phyloP scores from a whole-genome alignment of 2,888 invertebrate genomes.

The Drosophila pseudotakahashii region DNA sequence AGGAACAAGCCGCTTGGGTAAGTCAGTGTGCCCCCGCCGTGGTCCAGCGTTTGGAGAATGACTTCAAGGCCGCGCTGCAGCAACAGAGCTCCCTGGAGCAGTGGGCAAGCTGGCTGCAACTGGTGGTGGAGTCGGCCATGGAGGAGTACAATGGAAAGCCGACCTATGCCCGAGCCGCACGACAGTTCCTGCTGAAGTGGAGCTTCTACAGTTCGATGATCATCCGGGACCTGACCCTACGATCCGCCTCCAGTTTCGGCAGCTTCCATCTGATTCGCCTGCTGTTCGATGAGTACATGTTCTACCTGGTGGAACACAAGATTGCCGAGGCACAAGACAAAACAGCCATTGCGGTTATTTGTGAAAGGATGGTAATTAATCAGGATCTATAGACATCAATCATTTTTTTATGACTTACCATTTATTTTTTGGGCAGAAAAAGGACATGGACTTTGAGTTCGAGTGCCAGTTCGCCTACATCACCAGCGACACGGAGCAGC shows the following conservation, averaged over 20 bases:
- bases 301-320: slow-evolving; percentile 98
- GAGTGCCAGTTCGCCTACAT: slow-evolving; percentile 83
- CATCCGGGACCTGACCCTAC: slow-evolving; percentile 96
- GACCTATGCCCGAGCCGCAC: slow-evolving; percentile 92
- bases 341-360: slow-evolving; percentile 97
- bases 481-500: slow-evolving; percentile 68
- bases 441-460: slow-evolving; percentile 82
- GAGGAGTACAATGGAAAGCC: slow-evolving; percentile 94
- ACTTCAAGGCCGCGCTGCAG: slow-evolving; percentile 95
- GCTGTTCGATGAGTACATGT: slow-evolving; percentile 99
- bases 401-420: fast-evolving
- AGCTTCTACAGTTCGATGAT: slow-evolving; percentile 99
- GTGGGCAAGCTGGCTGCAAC: slow-evolving; percentile 99
- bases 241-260: slow-evolving; percentile 99
- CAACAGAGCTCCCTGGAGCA: slow-evolving; percentile 97
- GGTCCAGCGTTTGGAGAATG: slow-evolving; percentile 93
- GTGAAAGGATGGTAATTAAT: slow-evolving; percentile 83
- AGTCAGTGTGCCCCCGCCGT: slow-evolving; percentile 95
- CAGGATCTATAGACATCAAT: not conserved
- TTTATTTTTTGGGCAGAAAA: slow-evolving; percentile 60
- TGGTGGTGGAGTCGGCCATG: slow-evolving; percentile 95
- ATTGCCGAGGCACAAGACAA: slow-evolving; percentile 95
- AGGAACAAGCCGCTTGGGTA: slow-evolving; percentile 96
- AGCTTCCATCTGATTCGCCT: slow-evolving; percentile 99
- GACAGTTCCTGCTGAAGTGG: slow-evolving; percentile 98